These are phyloP conservation scores for Drosophila longiperda DNA, from an alignment of 2,888 invertebrate species.

Conservation along the genomic window DNA sequence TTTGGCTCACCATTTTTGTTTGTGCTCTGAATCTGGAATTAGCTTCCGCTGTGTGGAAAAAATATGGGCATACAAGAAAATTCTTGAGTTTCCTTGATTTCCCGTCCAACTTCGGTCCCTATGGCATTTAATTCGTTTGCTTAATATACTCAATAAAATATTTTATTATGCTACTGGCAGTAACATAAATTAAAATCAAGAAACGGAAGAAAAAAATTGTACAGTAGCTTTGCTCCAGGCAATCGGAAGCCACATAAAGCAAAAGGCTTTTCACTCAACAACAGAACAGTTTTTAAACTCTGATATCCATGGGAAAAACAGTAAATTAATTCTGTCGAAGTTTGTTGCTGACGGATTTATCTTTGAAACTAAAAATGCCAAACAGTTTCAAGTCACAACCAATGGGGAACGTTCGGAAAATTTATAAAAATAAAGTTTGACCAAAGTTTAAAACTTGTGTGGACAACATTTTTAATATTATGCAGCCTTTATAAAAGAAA, in stretches of 20 bases:
- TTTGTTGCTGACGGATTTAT: neutral
- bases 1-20: conserved; percentile 45
- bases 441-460: neutral
- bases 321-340: neutral
- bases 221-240: conserved; percentile 36
- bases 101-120: conserved; percentile 28
- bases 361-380: fast-evolving
- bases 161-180: conserved; percentile 64
- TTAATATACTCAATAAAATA: conserved; percentile 68
- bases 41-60: conserved; percentile 47
- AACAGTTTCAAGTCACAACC: no score
- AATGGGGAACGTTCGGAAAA: neutral
- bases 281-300: conserved; percentile 10
- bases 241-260: conserved; percentile 38
- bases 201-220: conserved; percentile 19
- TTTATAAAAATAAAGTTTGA: neutral
- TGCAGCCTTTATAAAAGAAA: neutral
- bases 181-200: conserved; percentile 19
- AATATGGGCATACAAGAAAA: conserved; percentile 50
- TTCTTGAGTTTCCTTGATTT: conserved; percentile 24
- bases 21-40: conserved; percentile 70
- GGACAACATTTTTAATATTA: neutral
- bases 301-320: neutral
- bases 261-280: conserved; percentile 21
- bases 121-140: conserved; percentile 44